phyloP scores from a whole-genome alignment of 2,888 invertebrate genomes.

The Xylota segnis region DNA sequence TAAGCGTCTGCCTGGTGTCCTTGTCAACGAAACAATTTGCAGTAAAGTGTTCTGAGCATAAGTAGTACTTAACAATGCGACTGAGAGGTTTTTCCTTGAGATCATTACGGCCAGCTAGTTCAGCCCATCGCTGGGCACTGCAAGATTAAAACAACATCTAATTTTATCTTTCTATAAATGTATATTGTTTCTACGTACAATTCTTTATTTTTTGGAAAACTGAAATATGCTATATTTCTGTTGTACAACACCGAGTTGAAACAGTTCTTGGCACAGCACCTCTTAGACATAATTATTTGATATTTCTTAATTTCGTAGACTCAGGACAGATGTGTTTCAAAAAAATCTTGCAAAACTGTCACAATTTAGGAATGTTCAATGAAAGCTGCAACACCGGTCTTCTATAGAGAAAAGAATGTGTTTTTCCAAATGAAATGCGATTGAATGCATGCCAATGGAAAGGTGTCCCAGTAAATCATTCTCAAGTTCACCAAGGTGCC shows the following conservation, averaged over 20 bases:
- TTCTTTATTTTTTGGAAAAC: conserved; percentile 77
- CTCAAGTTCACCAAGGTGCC: too few species aligned
- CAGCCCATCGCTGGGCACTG: conserved; percentile 63
- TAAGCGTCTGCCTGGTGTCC: conserved; percentile 31
- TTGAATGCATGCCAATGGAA: too few species aligned
- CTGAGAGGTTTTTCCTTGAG: conserved; percentile 50
- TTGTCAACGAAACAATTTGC: conserved; percentile 59
- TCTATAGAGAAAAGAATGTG: too few species aligned
- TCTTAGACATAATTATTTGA: conserved; percentile 72
- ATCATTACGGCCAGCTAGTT: conserved; percentile 57
- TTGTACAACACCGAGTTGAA: conserved; percentile 77
- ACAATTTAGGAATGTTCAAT: not conserved
- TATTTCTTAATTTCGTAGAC: not conserved
- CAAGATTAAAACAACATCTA: not conserved
- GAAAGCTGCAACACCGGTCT: not conserved
- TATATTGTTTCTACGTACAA: conserved; percentile 67
- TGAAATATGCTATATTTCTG: conserved; percentile 75
- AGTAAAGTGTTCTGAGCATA: conserved; percentile 68
- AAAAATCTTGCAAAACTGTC: not conserved
- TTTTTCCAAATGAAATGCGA: too few species aligned
- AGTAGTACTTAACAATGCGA: conserved; percentile 58
- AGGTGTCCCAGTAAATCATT: too few species aligned
- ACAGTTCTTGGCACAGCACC: conserved; percentile 77
- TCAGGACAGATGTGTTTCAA: not conserved
- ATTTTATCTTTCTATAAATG: not conserved